Evolutionary conservation across 2,113 vertebrate genomes (phyloP), one percentile per base, ranked within the genome.

Genomic region (Sphyrna mokarran): DNA sequence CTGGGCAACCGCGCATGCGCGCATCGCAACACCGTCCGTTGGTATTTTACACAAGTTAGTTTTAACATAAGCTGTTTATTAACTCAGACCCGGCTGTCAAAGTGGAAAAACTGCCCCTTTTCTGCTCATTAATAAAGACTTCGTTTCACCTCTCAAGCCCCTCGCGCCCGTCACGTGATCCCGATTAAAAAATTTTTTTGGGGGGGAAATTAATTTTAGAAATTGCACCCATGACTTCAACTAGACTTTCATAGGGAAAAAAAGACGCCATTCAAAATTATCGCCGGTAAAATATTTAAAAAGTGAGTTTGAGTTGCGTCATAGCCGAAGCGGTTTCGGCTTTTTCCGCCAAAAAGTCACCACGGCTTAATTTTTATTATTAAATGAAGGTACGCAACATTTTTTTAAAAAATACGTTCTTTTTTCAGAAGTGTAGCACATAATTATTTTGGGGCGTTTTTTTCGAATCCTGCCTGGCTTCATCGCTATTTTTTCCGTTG

Each of bases 21-120:
- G 7, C 1, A 6, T 18, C 37, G 5, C 37, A 6, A 14, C 37
- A 33, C 72, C 29, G 0, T 13, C 29, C 37, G 37, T 83, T 43
- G 20, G 1, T 1, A 40, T 22, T 40, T 22, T 83, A 20, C 40
- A 83, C 18, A 40, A 20, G 8, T 37, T 66, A 93, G 66, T 18
- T 22, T 22, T 0, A 0, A 33, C 7, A 37, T 37, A 0, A 66
- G 2, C 18, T n/a, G 37, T 63, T n/a, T 37, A 93, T 16, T 8
- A 54, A 7, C 26, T 2, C 10, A 0, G 3, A 6, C 0, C 26
- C 3, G 4, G 1, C 1, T 5, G 3, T 16, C 3, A 33, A 18
- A 72, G 69, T 33, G 13, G 22, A 2, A 54, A 48, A 29, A 11
- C 14, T 20, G 1, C 0, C 33, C 1, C 2, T 29, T 69, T 20